Conservation (phyloP, 2,797 vertebrate species). For the Rhinoraja longicauda region DNA sequence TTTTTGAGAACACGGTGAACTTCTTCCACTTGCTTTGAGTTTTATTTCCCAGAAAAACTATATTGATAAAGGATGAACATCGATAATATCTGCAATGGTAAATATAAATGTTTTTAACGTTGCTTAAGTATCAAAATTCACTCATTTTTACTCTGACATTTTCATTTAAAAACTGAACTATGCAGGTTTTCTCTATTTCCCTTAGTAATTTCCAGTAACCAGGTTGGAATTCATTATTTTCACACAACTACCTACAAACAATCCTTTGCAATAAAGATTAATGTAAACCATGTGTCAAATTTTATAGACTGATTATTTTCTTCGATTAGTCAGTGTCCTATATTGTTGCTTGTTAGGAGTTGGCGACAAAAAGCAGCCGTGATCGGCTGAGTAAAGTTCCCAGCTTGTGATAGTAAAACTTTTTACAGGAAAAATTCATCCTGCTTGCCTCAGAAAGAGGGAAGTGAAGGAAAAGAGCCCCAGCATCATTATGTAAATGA, state of each 20-base stretch:
- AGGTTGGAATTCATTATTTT: background rate
- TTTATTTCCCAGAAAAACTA: background rate
- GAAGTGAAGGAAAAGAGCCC: background rate
- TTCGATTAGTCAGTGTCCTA: background rate
- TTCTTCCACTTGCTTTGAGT: background rate
- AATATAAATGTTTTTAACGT: background rate
- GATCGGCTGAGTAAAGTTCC: background rate
- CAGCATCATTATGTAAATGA: background rate
- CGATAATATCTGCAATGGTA: background rate
- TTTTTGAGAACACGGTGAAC: slow-evolving; percentile 19
- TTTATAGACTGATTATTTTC: background rate
- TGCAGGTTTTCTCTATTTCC: background rate
- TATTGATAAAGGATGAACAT: background rate
- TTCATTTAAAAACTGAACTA: background rate
- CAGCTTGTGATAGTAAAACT: background rate
- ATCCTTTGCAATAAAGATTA: background rate
- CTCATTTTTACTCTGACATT: no score
- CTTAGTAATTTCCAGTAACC: background rate
- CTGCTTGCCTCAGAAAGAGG: background rate
- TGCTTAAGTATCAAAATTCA: background rate
- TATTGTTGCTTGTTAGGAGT: background rate
- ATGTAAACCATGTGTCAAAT: background rate
- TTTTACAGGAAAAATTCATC: background rate
- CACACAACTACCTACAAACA: background rate
- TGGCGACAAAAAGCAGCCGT: background rate